These are phyloP conservation scores for Marronus borbonicus DNA, from an alignment of 2,888 invertebrate species.

Conservation along the genomic window DNA sequence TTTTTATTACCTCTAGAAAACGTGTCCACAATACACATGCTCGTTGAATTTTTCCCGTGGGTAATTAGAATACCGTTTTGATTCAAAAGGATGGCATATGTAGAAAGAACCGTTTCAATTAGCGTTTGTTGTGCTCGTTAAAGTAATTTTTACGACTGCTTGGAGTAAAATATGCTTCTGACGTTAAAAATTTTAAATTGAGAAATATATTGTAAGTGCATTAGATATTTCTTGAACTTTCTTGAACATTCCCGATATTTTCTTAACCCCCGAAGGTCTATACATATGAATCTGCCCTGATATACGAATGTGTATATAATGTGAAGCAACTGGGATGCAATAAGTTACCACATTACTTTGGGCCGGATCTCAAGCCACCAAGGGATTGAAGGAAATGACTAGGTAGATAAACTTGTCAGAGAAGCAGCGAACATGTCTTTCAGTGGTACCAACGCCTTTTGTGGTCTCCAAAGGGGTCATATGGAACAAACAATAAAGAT, in stretches of 20 bases:
- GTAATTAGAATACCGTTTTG: not conserved
- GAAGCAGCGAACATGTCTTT: too few species aligned
- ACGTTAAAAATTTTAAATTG: not conserved
- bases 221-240: not conserved
- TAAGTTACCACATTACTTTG: too few species aligned
- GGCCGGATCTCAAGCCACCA: too few species aligned
- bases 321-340: too few species aligned
- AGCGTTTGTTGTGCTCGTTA: not conserved
- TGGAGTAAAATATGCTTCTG: not conserved
- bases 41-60: not conserved
- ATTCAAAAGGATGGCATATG: not conserved
- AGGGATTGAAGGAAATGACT: too few species aligned
- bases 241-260: not conserved
- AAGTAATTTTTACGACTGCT: not conserved
- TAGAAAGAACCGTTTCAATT: not conserved
- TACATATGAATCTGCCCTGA: too few species aligned
- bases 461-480: too few species aligned
- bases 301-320: too few species aligned
- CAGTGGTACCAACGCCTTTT: too few species aligned
- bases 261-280: too few species aligned
- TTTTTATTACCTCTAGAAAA: slow-evolving; percentile 35
- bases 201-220: not conserved
- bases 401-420: too few species aligned
- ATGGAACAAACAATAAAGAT: too few species aligned
- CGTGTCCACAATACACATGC: slow-evolving; percentile 29